Base-by-base conservation (phyloP, 2,888 invertebrate species). In the Mesopsocus fuscifrons region DNA sequence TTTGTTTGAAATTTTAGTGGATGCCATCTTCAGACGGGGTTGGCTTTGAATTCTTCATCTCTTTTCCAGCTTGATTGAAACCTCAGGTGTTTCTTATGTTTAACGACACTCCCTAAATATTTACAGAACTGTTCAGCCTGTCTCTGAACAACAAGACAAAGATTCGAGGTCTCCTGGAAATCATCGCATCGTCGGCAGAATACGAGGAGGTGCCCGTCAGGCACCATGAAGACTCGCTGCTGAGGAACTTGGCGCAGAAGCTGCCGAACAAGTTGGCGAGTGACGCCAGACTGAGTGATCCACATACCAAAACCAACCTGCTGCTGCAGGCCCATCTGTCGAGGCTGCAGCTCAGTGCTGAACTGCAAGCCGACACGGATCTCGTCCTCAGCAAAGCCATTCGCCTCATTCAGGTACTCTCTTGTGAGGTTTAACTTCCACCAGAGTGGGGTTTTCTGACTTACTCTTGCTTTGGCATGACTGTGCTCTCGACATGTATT, bases 71-170 rank as follows among this genome's bases (percentile, higher is more conserved):
- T n/a, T n/a, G n/a, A n/a, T n/a, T n/a, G n/a, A n/a, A n/a, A n/a
- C n/a, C n/a, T n/a, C n/a, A n/a, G n/a, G n/a, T n/a, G n/a, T n/a
- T n/a, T n/a, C n/a, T n/a, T n/a, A n/a, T n/a, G n/a, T n/a, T n/a
- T n/a, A n/a, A n/a, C n/a, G n/a, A n/a, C n/a, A n/a, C n/a, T n/a
- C n/a, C n/a, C n/a, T n/a, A n/a, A n/a, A n/a, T n/a, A n/a, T n/a
- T 61, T 59, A n/a, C 66, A 87, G 98, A 98, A 61, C 66, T 99
- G 52, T 99, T 99, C 71, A 92, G 92, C 56, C 72, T 95, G 55
- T 97, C 97, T 0, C 65, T 99, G 40, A 95, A 92, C 52, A 87
- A 74, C 54, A 98, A 97, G 66, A 99, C 97, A 0, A 99, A 98
- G 66, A 88, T 97, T 47, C 76, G 94, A 9, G 95, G 97, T 2